Evolutionary conservation across 2,888 invertebrate genomes (phyloP), one percentile per base, ranked within the genome.

Genomic region (Venusia cambrica): DNA sequence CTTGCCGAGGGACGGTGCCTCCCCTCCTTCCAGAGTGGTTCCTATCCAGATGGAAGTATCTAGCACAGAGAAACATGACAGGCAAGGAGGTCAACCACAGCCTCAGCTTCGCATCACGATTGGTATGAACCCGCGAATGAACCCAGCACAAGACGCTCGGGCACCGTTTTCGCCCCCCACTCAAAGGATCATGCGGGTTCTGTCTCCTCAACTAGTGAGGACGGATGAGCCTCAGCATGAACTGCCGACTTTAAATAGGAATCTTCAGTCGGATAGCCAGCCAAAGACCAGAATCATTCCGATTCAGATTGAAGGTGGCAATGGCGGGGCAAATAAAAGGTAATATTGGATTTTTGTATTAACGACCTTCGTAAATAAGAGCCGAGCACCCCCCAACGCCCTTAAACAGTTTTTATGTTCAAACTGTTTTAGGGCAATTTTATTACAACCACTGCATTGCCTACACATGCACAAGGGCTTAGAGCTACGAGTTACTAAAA

Each of bases 31-130:
- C 33, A 87, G 90, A 45, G 80, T 92, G 27, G 90, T 93, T 54
- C 93, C 93, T 0, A 89, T 93, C 39, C 90, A 91, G 60, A 87
- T 93, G 62, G 93, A 93, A 62, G 89, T 78, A 0, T 68, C 76
- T 0, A 73, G 65, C 31, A 72, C 73, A 5, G 83, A 87, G 12
- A 59, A 73, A 0, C 69, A 68, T 42, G 70, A 79, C 43, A 63
- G 65, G 30, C 66, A 68, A 38, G 66, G 64, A 8, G 60, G 69
- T 11, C 69, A 73, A 5, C 46, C 45, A n/a, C 73, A 73, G 25
- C 84, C 77, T 13, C 83, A 84, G 13, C 54, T 87, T 19, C 78
- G 88, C 45, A 88, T 88, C 32, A 81, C 85, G 3, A 81, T 84
- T 28, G 78, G 77, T 35, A 88, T 87, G 74, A 78, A 80, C 29